Conservation (phyloP, 2,797 vertebrate species). For the Coendou prehensilis region DNA sequence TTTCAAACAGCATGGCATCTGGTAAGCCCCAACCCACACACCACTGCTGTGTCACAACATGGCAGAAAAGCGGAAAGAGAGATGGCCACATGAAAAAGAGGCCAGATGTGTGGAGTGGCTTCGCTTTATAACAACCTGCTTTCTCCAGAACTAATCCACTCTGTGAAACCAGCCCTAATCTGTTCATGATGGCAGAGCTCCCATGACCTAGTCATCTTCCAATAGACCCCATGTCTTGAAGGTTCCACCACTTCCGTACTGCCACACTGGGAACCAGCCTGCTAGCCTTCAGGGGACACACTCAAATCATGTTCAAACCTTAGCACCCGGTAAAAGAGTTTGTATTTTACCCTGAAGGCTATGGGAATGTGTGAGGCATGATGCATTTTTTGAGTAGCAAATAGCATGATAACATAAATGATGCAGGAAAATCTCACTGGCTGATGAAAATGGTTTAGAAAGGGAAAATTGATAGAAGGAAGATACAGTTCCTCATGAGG, state of each 20-base stretch:
- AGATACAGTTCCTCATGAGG: neutral
- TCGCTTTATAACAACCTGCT: too few relatives aligned
- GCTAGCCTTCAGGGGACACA: neutral
- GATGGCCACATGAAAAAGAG: neutral
- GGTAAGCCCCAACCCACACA: neutral
- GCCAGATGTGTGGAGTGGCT: neutral
- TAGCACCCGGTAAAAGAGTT: neutral
- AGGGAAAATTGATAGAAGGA: neutral
- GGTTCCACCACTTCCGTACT: neutral
- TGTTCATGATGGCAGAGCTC: neutral
- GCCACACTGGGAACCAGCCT: neutral
- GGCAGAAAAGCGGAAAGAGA: neutral
- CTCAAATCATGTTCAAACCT: neutral
- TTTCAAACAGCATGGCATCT: neutral
- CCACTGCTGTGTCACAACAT: neutral
- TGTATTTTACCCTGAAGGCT: neutral
- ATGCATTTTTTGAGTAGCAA: neutral
- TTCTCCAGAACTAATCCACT: neutral
- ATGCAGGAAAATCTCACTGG: neutral
- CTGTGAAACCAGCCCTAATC: neutral
- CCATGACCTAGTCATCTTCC: neutral
- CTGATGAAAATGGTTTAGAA: constrained; percentile 31
- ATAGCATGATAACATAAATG: neutral
- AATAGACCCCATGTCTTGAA: neutral
- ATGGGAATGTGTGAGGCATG: neutral